phyloP scores from a whole-genome alignment of 2,113 vertebrate species.

The Cyphomyrus plagiostoma region DNA sequence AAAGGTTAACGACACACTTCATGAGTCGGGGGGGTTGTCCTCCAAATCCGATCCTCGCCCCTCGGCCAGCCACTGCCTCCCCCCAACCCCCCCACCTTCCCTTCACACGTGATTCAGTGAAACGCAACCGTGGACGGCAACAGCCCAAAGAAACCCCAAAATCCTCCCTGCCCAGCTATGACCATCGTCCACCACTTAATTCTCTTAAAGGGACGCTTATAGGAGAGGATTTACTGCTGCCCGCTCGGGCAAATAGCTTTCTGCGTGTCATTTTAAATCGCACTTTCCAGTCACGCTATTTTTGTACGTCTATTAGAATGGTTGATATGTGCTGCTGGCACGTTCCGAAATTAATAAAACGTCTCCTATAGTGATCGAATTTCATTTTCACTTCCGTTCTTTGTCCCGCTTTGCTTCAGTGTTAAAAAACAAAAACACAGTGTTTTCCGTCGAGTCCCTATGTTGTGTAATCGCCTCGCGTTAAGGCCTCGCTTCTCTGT shows the following conservation, averaged over 20 bases:
- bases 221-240: constrained; percentile 48
- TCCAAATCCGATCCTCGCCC: constrained; percentile 46
- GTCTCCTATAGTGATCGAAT: neutral
- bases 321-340: neutral
- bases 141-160: constrained; percentile 30
- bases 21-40: neutral
- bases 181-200: constrained; percentile 42
- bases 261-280: constrained; percentile 49
- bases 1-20: constrained; percentile 31
- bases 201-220: constrained; percentile 49
- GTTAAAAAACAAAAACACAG: neutral
- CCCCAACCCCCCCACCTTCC: constrained; percentile 13
- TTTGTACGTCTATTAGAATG: constrained; percentile 4
- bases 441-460: neutral
- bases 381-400: neutral
- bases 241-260: constrained; percentile 52
- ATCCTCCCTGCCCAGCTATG: constrained; percentile 12
- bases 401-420: neutral
- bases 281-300: neutral
- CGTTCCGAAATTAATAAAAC: neutral
- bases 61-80: constrained; percentile 42
- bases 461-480: constrained; percentile 7
- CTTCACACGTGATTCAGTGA: neutral
- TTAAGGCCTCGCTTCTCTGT: neutral
- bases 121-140: constrained; percentile 36